Conservation (phyloP, 2,113 vertebrate species). For the Lagopus leucura region DNA sequence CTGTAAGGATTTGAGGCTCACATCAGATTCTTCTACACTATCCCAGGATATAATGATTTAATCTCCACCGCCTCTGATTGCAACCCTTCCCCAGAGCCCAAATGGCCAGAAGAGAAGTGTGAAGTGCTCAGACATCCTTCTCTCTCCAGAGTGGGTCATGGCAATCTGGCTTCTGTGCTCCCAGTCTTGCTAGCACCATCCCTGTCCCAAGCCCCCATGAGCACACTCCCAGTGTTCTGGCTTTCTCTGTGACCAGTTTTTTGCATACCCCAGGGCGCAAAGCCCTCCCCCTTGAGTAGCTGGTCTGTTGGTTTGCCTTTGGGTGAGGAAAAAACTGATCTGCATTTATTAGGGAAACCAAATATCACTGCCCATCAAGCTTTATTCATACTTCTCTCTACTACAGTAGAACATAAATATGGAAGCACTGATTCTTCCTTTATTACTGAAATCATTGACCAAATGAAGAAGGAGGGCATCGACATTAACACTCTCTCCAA, state of each 20-base stretch:
- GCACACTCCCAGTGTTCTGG: neutral
- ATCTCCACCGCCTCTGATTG: neutral
- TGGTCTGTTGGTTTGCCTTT: neutral
- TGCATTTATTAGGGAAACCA: conserved; percentile 7
- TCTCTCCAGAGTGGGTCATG: neutral
- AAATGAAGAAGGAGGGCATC: neutral
- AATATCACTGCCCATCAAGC: neutral
- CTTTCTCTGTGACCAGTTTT: neutral
- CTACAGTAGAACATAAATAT: neutral
- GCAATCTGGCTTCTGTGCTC: neutral
- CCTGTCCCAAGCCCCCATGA: neutral
- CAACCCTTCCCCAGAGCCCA: neutral
- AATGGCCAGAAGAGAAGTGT: neutral
- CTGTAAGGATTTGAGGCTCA: neutral
- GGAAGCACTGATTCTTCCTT: neutral
- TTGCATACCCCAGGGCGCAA: fast-evolving
- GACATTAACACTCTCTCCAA: fast-evolving
- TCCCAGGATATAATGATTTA: neutral
- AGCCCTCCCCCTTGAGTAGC: neutral
- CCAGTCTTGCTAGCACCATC: neutral
- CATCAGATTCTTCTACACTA: neutral
- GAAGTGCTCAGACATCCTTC: neutral
- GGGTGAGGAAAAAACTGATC: neutral
- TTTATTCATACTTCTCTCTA: neutral
- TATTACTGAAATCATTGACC: neutral